phyloP scores from a whole-genome alignment of 2,888 invertebrate species.

The Agrochola lychnidis region DNA sequence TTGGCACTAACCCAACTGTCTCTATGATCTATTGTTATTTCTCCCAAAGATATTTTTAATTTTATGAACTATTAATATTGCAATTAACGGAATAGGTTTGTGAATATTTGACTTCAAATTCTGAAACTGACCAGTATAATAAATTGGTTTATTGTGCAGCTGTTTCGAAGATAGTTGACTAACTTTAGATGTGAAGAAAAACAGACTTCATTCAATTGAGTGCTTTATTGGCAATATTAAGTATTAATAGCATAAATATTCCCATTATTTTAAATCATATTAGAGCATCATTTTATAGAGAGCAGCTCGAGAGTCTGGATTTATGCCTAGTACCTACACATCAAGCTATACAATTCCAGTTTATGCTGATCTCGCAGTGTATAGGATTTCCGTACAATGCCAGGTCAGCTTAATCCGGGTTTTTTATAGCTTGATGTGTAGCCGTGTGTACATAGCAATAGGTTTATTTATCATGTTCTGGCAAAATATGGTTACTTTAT shows the following conservation, averaged over 20 bases:
- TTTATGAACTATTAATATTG: constrained; percentile 43
- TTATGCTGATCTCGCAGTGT: too few relatives aligned
- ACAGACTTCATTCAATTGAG: constrained; percentile 8
- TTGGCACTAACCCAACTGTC: constrained; percentile 50
- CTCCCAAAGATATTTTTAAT: constrained; percentile 43
- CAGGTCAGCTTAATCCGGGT: too few relatives aligned
- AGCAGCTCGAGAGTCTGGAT: background rate
- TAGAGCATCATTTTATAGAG: background rate
- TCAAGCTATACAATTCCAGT: too few relatives aligned
- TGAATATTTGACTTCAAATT: constrained; percentile 2
- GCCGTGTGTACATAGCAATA: background rate
- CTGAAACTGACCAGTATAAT: background rate
- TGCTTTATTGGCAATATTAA: constrained; percentile 9
- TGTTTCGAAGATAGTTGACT: background rate
- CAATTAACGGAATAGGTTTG: constrained; percentile 20
- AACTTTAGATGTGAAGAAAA: constrained; percentile 27
- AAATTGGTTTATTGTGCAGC: constrained; percentile 4
- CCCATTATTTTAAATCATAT: background rate
- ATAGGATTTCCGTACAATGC: too few relatives aligned
- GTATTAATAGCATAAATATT: background rate
- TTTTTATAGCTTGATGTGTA: too few relatives aligned
- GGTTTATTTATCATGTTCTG: background rate
- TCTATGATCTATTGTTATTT: constrained; percentile 56
- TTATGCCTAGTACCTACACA: too few relatives aligned
- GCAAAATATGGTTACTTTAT: too few relatives aligned